Percentiles rank a stretch among this genome's conserved stretches.
phyloP scores from a whole-genome alignment of 1,140 invertebrate species.

The Penaeus japonicus region DNA sequence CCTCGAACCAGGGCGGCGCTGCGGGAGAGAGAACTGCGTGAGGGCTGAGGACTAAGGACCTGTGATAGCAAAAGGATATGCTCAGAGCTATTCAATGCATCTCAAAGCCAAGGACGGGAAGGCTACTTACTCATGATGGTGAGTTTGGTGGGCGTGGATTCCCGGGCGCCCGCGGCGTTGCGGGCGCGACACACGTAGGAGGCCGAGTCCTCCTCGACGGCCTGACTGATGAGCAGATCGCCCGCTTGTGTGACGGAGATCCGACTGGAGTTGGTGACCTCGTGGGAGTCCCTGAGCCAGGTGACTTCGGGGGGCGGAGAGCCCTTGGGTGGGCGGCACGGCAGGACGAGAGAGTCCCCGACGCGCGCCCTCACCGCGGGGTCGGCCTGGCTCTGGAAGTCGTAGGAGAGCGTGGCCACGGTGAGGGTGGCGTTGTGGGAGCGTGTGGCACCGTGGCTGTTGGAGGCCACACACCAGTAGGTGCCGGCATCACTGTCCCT shows the following conservation, averaged over 20 bases:
- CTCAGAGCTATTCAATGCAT: not conserved
- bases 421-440: slow-evolving; percentile 48
- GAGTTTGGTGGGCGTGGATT: slow-evolving; percentile 62
- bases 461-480: slow-evolving; percentile 50
- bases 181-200: slow-evolving; percentile 64
- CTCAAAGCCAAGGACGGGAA: not conserved
- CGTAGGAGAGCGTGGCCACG: slow-evolving; percentile 28
- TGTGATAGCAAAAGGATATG: not conserved
- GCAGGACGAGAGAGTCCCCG: slow-evolving; percentile 27
- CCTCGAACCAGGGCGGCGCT: slow-evolving; percentile 54
- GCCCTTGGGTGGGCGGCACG: slow-evolving; percentile 53
- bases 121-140: slow-evolving; percentile 62
- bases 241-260: slow-evolving; percentile 15
- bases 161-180: slow-evolving; percentile 63
- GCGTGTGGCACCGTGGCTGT: slow-evolving; percentile 25
- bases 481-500: slow-evolving; percentile 40
- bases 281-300: slow-evolving; percentile 36
- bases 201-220: slow-evolving; percentile 69
- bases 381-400: slow-evolving; percentile 25
- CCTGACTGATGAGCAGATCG: slow-evolving; percentile 69
- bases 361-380: slow-evolving; percentile 33
- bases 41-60: not conserved
- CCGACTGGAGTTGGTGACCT: slow-evolving; percentile 30
- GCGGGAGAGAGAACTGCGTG: not conserved
- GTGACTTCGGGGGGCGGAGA: slow-evolving; percentile 35